Percentiles rank a stretch among this genome's conserved stretches.
Evolutionary conservation across 2,797 vertebrate species (phyloP).

Genomic region (Trichosurus vulpecula): DNA sequence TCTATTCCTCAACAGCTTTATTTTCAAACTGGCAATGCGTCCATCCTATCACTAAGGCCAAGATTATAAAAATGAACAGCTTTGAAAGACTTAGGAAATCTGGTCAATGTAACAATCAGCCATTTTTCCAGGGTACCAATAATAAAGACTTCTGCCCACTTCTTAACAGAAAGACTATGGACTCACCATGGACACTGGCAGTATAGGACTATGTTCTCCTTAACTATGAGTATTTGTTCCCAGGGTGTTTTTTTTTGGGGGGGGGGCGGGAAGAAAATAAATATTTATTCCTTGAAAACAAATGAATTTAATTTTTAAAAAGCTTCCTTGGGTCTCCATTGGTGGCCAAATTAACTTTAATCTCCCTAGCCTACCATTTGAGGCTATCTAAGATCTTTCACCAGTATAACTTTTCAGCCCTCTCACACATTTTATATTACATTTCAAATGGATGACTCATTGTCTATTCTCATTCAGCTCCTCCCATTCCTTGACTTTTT

Average conservation of each 20-base stretch:
- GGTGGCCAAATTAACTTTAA: background rate
- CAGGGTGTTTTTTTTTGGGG: too few species aligned
- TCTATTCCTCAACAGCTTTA: background rate
- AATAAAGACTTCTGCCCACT: too few species aligned
- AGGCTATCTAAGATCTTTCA: background rate
- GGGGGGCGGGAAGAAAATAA: too few species aligned
- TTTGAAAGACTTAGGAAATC: background rate
- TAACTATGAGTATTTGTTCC: too few species aligned
- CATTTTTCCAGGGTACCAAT: background rate
- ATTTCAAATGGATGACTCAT: background rate
- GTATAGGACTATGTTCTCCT: too few species aligned
- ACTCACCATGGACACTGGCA: too few species aligned
- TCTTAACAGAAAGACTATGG: too few species aligned
- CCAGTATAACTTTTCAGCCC: background rate
- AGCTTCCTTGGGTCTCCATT: background rate
- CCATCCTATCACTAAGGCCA: background rate
- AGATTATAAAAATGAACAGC: background rate
- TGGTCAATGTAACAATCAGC: background rate
- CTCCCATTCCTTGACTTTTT: background rate
- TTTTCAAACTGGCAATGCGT: background rate
- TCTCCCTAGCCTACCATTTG: background rate
- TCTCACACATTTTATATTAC: background rate
- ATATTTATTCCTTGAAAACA: too few species aligned
- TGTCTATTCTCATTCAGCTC: background rate
- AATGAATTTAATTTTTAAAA: background rate